Percentiles rank a stretch among this genome's conserved stretches.
Conservation (phyloP, 2,888 invertebrate genomes). For the Leptinotarsa tumamoca region DNA sequence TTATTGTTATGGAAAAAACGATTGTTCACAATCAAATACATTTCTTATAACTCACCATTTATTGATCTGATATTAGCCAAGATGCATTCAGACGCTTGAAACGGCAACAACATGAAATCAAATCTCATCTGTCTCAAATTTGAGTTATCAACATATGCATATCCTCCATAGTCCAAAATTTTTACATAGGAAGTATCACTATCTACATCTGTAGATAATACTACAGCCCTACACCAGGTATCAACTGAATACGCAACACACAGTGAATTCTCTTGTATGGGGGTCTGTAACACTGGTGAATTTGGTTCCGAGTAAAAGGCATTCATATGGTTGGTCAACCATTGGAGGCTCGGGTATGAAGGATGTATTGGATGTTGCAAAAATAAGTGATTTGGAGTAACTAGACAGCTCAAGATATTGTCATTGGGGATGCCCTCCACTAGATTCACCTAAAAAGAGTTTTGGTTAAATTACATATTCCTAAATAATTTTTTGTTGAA, state of each 20-base stretch:
- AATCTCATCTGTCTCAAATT: slow-evolving; percentile 91
- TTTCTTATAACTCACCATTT: slow-evolving; percentile 68
- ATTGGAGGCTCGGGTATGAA: slow-evolving; percentile 88
- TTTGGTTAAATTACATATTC: not conserved
- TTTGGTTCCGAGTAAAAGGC: slow-evolving; percentile 82
- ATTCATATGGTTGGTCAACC: slow-evolving; percentile 86
- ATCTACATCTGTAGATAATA: slow-evolving; percentile 74
- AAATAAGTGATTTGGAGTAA: slow-evolving; percentile 90
- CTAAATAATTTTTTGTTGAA: not conserved
- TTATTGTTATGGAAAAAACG: not conserved
- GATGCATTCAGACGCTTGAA: slow-evolving; percentile 96
- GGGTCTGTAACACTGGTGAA: slow-evolving; percentile 84
- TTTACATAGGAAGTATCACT: slow-evolving; percentile 83
- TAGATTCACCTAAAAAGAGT: slow-evolving; percentile 77
- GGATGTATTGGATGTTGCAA: slow-evolving; percentile 96
- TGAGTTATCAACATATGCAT: slow-evolving; percentile 80
- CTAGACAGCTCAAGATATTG: slow-evolving; percentile 88
- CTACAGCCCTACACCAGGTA: slow-evolving; percentile 92
- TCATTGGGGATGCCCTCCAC: slow-evolving; percentile 95
- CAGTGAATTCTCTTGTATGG: slow-evolving; percentile 86
- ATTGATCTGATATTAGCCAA: slow-evolving; percentile 89
- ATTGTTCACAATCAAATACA: not conserved
- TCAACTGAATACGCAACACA: slow-evolving; percentile 88
- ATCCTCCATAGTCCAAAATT: slow-evolving; percentile 97
- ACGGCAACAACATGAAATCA: slow-evolving; percentile 94